phyloP scores from a whole-genome alignment of 2,888 invertebrate species.

The Oasisia sp. region DNA sequence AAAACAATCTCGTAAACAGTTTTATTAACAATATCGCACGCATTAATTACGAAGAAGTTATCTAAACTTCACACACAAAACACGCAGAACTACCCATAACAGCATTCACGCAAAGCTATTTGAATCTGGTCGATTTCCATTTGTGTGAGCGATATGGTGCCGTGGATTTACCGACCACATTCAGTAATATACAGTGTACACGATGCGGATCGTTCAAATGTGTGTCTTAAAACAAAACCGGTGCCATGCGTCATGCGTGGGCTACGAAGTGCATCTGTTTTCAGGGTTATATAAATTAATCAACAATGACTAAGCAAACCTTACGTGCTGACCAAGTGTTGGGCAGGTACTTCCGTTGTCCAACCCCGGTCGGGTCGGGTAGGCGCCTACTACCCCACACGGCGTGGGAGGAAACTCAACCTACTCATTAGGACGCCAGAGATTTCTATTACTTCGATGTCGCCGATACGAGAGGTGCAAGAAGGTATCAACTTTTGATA shows the following conservation, averaged over 20 bases:
- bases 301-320: neutral
- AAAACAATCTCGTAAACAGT: too few relatives aligned
- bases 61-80: too few relatives aligned
- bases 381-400: neutral
- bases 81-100: too few relatives aligned
- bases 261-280: neutral
- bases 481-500: neutral
- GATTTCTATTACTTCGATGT: slow-evolving; percentile 1
- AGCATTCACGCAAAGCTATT: too few relatives aligned
- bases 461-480: neutral
- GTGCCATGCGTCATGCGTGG: neutral
- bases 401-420: neutral
- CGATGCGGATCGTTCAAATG: neutral
- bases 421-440: neutral
- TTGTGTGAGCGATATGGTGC: too few relatives aligned
- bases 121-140: too few relatives aligned
- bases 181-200: neutral
- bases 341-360: too few relatives aligned
- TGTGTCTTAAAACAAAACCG: neutral
- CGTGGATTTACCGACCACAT: too few relatives aligned
- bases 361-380: too few relatives aligned
- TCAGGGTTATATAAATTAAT: neutral
- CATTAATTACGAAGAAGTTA: too few relatives aligned
- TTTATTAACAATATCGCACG: too few relatives aligned
- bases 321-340: too few relatives aligned